phyloP scores from a whole-genome alignment of 2,797 vertebrate genomes.

The Danionella dracula region DNA sequence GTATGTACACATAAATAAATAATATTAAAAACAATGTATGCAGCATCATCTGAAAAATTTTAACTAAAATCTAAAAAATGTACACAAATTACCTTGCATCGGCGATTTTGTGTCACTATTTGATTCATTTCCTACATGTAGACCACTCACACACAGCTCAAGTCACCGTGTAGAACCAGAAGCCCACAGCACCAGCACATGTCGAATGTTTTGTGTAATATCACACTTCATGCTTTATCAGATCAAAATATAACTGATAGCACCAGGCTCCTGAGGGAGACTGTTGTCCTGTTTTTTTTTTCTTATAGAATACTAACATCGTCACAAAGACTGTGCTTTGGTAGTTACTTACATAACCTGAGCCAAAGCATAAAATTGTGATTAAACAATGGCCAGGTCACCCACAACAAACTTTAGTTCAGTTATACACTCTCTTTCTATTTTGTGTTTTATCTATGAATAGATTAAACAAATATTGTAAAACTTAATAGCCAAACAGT shows the following conservation, averaged over 20 bases:
- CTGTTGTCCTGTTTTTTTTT: not conserved
- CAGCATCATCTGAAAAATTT: too few species aligned
- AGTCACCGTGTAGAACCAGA: not conserved
- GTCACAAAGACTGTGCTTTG: not conserved
- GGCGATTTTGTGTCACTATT: too few species aligned
- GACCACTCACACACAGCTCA: too few species aligned
- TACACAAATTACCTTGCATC: too few species aligned
- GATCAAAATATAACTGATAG: not conserved
- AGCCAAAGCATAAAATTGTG: not conserved
- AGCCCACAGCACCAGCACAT: not conserved
- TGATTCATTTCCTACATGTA: too few species aligned
- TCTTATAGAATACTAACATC: conserved; percentile 7
- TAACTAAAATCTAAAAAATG: too few species aligned
- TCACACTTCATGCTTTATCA: not conserved
- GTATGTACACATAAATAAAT: too few species aligned
- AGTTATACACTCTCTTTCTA: not conserved
- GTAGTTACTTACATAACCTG: not conserved
- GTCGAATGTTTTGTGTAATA: conserved; percentile 1
- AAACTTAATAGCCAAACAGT: too few species aligned
- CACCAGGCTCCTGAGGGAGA: not conserved
- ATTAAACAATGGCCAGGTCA: not conserved
- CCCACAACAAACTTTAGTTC: not conserved
- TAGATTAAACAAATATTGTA: too few species aligned
- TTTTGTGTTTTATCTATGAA: too few species aligned
- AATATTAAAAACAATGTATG: too few species aligned